Evolutionary conservation across 2,888 invertebrate genomes (phyloP).

Genomic region (Leucania comma): DNA sequence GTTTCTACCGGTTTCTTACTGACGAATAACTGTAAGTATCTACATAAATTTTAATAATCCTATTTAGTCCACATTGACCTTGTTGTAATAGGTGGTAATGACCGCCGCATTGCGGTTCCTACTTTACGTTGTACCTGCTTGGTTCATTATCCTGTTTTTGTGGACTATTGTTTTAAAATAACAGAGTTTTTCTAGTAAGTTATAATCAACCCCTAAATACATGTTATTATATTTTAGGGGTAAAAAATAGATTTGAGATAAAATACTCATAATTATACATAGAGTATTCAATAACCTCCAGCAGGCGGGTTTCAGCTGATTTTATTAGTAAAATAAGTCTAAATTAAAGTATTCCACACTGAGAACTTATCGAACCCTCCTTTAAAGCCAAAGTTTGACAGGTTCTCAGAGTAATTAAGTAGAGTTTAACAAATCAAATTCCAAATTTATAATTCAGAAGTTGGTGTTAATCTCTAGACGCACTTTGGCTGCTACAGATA

Average conservation of each 20-base stretch:
- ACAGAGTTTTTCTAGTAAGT: background rate
- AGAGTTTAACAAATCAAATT: background rate
- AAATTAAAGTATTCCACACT: background rate
- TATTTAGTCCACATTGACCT: constrained; percentile 49
- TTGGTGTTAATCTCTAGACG: background rate
- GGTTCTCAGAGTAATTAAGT: background rate
- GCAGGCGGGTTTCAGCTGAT: too few relatives aligned
- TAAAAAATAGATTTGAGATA: background rate
- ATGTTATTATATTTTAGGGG: background rate
- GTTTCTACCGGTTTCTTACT: constrained; percentile 90
- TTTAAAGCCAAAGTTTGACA: background rate
- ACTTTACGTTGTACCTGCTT: constrained; percentile 11
- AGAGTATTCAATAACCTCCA: too few relatives aligned
- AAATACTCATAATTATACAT: too few relatives aligned
- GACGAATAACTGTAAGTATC: constrained; percentile 91
- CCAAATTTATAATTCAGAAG: background rate
- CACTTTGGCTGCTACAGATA: background rate
- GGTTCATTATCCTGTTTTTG: background rate
- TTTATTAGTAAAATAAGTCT: too few relatives aligned
- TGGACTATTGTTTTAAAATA: background rate
- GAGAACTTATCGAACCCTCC: background rate
- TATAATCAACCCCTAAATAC: background rate
- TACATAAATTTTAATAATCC: constrained; percentile 42
- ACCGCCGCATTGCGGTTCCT: constrained; percentile 53
- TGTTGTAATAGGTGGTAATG: constrained; percentile 51